A percentile compares a stretch with the other conserved stretches of the same genome.
Evolutionary conservation across 2,888 invertebrate genomes (phyloP).

Genomic region (Dione vanillae): DNA sequence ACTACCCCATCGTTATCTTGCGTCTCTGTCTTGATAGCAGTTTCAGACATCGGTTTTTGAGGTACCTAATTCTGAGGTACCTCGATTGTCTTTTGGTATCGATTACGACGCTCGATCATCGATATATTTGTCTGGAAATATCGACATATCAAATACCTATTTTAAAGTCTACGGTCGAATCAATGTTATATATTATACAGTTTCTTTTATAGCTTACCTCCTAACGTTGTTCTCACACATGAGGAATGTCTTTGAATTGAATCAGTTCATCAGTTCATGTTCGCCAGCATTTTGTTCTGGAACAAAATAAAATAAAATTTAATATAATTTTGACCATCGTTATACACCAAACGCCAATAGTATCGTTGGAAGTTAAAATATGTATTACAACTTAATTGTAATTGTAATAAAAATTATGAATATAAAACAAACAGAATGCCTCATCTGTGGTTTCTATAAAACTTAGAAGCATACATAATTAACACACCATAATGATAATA

Average conservation of each 20-base stretch:
- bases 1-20: conserved; percentile 74
- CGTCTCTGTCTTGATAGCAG: conserved; percentile 69
- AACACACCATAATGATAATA: background rate
- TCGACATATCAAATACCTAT: conserved; percentile 22
- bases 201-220: conserved; percentile 50
- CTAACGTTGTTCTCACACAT: conserved; percentile 53
- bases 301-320: conserved; percentile 42
- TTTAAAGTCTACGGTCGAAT: background rate
- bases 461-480: background rate
- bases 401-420: background rate
- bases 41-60: conserved; percentile 77
- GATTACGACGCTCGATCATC: conserved; percentile 65
- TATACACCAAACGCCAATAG: too few species aligned
- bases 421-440: background rate
- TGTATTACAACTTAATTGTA: too few species aligned
- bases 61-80: conserved; percentile 71
- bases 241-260: conserved; percentile 39
- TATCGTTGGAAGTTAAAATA: too few species aligned
- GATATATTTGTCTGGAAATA: conserved; percentile 75
- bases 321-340: background rate
- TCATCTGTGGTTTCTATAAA: background rate
- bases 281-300: conserved; percentile 53
- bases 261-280: conserved; percentile 38
- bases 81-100: conserved; percentile 54
- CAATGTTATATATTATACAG: background rate